Conservation (phyloP, 2,888 invertebrate genomes). For the Barypeithes pellucidus region DNA sequence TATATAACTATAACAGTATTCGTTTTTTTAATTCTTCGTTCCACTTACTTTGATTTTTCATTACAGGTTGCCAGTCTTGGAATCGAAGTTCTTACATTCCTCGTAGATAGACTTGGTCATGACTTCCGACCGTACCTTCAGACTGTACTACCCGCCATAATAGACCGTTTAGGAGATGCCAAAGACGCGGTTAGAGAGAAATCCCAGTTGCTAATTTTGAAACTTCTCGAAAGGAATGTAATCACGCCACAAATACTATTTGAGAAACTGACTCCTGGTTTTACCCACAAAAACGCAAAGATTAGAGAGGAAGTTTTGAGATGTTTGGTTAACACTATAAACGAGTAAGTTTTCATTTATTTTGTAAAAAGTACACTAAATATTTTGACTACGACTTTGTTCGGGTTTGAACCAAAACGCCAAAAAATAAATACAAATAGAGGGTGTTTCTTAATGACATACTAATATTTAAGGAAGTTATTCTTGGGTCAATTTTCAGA, state of each 20-base stretch:
- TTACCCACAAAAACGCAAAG: constrained; percentile 93
- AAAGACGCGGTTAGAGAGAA: constrained; percentile 76
- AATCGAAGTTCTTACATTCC: constrained; percentile 87
- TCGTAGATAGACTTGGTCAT: constrained; percentile 89
- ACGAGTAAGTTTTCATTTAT: constrained; percentile 77
- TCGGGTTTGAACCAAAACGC: too few species aligned
- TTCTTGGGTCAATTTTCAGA: too few species aligned
- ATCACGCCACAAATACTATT: constrained; percentile 80
- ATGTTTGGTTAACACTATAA: constrained; percentile 86
- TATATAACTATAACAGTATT: too few species aligned
- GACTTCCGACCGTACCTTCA: constrained; percentile 92
- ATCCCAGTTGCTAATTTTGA: constrained; percentile 81
- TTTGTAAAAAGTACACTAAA: neutral
- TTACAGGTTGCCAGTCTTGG: constrained; percentile 93
- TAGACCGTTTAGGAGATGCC: constrained; percentile 81
- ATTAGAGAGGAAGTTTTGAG: constrained; percentile 91
- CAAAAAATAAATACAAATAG: too few species aligned
- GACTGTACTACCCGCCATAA: constrained; percentile 85
- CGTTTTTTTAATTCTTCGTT: too few species aligned
- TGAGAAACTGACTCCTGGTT: constrained; percentile 79
- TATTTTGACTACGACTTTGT: too few species aligned
- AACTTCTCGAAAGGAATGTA: constrained; percentile 82
- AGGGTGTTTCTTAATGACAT: too few species aligned
- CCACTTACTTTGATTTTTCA: too few species aligned
- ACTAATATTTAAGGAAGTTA: too few species aligned